Percentiles rank a stretch among this genome's conserved stretches.
Conservation (phyloP, 2,113 vertebrate genomes). For the Columba janthina region DNA sequence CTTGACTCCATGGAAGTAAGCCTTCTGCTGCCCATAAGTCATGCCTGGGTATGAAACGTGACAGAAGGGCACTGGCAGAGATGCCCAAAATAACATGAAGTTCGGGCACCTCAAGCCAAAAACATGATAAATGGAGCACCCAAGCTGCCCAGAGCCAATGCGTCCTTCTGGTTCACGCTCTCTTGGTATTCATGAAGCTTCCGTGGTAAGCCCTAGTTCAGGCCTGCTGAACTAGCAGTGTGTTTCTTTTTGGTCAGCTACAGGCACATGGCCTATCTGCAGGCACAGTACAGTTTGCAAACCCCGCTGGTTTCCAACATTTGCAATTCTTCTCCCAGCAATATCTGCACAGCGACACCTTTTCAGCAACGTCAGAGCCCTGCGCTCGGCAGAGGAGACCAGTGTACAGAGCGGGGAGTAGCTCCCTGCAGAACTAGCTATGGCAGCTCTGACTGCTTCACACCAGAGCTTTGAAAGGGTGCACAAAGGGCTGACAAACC, state of each 20-base stretch:
- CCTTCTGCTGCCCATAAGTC: neutral
- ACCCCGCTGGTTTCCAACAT: neutral
- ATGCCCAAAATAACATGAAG: neutral
- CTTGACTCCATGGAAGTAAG: neutral
- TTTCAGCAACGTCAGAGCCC: neutral
- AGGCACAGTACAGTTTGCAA: neutral
- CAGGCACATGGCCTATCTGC: neutral
- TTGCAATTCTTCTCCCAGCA: neutral
- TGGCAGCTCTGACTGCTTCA: neutral
- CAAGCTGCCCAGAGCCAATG: neutral
- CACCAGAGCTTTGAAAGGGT: neutral
- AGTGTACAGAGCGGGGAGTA: accelerated
- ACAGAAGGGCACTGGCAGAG: neutral
- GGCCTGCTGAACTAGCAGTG: neutral
- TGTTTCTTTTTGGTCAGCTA: neutral
- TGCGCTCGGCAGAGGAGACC: neutral
- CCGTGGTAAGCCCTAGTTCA: neutral
- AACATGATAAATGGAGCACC: neutral
- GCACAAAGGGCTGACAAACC: neutral
- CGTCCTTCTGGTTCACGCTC: neutral
- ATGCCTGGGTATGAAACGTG: accelerated
- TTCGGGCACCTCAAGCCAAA: neutral
- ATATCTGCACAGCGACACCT: neutral
- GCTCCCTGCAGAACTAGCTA: neutral
- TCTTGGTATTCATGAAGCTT: neutral